Conservation (phyloP, 2,888 invertebrate genomes). For the Drosophila koepferae region DNA sequence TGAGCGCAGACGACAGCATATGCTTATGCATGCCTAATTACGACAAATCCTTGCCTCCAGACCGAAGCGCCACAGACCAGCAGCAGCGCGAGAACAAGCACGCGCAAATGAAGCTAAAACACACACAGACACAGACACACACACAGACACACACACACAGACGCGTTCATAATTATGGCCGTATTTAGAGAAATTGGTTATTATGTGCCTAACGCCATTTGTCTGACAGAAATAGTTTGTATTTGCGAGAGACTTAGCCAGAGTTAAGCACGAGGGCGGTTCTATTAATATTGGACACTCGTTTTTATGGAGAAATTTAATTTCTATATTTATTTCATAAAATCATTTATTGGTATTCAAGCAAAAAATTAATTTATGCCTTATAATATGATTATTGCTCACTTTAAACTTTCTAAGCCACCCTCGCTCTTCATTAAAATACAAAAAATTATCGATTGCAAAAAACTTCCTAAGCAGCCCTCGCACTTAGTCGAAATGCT, state of each 20-base stretch:
- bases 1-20: conserved; percentile 78
- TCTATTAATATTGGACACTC: neutral
- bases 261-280: conserved; percentile 24
- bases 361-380: neutral
- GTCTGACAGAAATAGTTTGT: conserved; percentile 78
- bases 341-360: neutral
- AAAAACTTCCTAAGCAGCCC: conserved; percentile 12
- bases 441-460: neutral
- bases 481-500: conserved; percentile 34
- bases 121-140: conserved; percentile 21
- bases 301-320: neutral
- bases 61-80: conserved; percentile 1
- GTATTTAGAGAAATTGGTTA: conserved; percentile 82
- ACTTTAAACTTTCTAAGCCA: neutral
- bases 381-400: neutral
- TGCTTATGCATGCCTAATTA: conserved; percentile 81
- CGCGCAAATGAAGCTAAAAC: conserved; percentile 67
- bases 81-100: conserved; percentile 63
- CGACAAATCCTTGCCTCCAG: conserved; percentile 75
- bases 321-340: neutral
- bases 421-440: neutral
- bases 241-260: conserved; percentile 24
- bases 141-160: conserved; percentile 1
- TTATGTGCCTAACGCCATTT: conserved; percentile 82
- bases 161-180: conserved; percentile 77